Percentiles rank a stretch among this genome's conserved stretches.
Conservation (phyloP, 2,888 invertebrate genomes). For the Ypsolopha sequella region DNA sequence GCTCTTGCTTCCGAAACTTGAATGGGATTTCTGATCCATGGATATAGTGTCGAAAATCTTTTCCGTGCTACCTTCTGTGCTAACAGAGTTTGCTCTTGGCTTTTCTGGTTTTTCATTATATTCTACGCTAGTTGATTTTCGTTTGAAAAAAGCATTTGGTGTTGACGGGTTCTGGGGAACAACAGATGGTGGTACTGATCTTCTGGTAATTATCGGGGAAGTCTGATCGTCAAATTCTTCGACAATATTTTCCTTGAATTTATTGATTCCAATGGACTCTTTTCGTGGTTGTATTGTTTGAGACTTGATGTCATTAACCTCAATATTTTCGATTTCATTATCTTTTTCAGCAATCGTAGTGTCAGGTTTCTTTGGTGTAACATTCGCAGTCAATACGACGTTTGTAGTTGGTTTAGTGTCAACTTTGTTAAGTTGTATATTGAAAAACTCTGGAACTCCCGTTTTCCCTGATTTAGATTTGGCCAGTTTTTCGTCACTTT, state of each 20-base stretch:
- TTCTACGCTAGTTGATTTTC: slow-evolving; percentile 69
- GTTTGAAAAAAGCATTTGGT: slow-evolving; percentile 62
- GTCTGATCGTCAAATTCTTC: slow-evolving; percentile 28
- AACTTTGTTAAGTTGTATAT: slow-evolving; percentile 78
- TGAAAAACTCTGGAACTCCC: slow-evolving; percentile 76
- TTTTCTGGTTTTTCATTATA: slow-evolving; percentile 55
- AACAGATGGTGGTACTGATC: slow-evolving; percentile 11
- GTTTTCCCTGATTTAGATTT: slow-evolving; percentile 30
- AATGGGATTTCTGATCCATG: slow-evolving; percentile 57
- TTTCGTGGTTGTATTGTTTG: slow-evolving; percentile 26
- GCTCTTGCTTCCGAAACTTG: slow-evolving; percentile 62
- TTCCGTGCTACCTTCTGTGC: slow-evolving; percentile 55
- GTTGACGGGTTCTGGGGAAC: slow-evolving; percentile 47
- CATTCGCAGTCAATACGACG: slow-evolving; percentile 74
- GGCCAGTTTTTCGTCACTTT: slow-evolving; percentile 48
- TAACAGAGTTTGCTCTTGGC: slow-evolving; percentile 45
- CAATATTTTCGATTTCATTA: slow-evolving; percentile 35
- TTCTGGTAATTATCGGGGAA: slow-evolving; percentile 2
- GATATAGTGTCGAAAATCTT: slow-evolving; percentile 59
- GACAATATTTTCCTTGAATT: slow-evolving; percentile 9
- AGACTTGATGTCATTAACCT: slow-evolving; percentile 28
- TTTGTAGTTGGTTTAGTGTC: slow-evolving; percentile 74
- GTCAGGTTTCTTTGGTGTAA: slow-evolving; percentile 62
- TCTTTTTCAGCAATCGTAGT: slow-evolving; percentile 40
- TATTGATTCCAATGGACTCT: slow-evolving; percentile 30